Evolutionary conservation across 2,113 vertebrate genomes (phyloP).

Genomic region (Camarhynchus parvulus): DNA sequence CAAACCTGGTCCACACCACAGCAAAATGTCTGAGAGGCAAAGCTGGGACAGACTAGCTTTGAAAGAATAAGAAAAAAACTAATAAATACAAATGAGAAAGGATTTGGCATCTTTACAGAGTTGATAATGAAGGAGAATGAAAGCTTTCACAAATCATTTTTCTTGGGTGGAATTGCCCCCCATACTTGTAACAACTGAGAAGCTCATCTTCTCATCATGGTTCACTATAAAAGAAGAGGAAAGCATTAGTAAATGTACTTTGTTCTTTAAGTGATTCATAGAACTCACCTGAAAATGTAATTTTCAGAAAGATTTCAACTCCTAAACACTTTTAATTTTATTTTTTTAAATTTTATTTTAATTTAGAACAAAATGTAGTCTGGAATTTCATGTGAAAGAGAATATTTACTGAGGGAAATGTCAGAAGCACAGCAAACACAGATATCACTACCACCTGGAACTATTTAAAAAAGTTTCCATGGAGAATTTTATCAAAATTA

Average conservation of each 20-base stretch:
- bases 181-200: not conserved
- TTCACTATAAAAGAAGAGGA: not conserved
- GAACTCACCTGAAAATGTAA: not conserved
- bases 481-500: slow-evolving; percentile 43
- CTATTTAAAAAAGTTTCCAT: slow-evolving; percentile 24
- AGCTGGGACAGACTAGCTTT: fast-evolving
- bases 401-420: slow-evolving; percentile 29
- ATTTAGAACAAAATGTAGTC: not conserved
- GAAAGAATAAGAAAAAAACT: not conserved
- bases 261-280: not conserved
- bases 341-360: not conserved
- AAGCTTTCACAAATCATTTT: not conserved
- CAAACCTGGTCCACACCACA: not conserved
- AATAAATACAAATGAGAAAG: not conserved
- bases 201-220: not conserved
- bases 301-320: not conserved
- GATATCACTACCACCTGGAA: slow-evolving; percentile 42
- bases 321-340: not conserved
- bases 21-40: not conserved
- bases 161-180: not conserved
- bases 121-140: not conserved
- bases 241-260: fast-evolving
- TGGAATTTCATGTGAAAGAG: slow-evolving; percentile 10
- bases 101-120: not conserved
- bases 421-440: slow-evolving; percentile 14